Conservation (phyloP, 2,113 vertebrate species). For the Hippocampus barbouri region DNA sequence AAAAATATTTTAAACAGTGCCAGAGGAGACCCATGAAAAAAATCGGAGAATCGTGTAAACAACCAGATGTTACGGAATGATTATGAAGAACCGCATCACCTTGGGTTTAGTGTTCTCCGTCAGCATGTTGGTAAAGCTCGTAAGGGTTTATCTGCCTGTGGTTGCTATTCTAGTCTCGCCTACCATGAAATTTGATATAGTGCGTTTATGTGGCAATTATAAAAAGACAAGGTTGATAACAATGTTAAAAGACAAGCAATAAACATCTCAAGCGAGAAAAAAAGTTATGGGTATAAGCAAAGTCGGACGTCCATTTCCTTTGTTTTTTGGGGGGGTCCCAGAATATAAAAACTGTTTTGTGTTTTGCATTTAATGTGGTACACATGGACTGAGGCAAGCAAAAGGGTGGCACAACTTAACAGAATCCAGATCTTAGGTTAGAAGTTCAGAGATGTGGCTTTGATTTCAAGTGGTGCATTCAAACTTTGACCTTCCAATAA, state of each 20-base stretch:
- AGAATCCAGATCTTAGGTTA: conserved; percentile 50
- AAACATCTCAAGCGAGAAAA: conserved; percentile 52
- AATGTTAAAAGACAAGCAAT: conserved; percentile 64
- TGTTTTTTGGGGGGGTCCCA: conserved; percentile 33
- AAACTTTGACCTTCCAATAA: conserved; percentile 46
- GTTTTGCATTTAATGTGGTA: conserved; percentile 35
- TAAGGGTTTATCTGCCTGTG: no score
- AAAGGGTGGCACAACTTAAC: conserved; percentile 32
- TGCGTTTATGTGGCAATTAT: no score
- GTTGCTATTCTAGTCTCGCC: no score
- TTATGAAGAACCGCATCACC: no score
- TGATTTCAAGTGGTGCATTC: conserved; percentile 35
- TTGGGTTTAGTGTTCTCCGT: no score
- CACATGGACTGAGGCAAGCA: conserved; percentile 12
- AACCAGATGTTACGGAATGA: no score
- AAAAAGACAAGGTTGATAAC: no score
- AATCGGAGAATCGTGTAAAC: no score
- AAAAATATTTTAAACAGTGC: no score
- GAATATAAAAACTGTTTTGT: conserved; percentile 53
- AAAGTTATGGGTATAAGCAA: conserved; percentile 43
- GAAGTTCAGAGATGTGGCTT: conserved; percentile 38
- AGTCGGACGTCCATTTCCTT: conserved; percentile 43
- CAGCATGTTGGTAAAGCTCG: no score
- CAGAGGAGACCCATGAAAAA: no score
- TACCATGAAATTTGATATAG: no score